Base-by-base conservation (phyloP, 2,888 invertebrate species). In the Pristionchus fissidentatus region DNA sequence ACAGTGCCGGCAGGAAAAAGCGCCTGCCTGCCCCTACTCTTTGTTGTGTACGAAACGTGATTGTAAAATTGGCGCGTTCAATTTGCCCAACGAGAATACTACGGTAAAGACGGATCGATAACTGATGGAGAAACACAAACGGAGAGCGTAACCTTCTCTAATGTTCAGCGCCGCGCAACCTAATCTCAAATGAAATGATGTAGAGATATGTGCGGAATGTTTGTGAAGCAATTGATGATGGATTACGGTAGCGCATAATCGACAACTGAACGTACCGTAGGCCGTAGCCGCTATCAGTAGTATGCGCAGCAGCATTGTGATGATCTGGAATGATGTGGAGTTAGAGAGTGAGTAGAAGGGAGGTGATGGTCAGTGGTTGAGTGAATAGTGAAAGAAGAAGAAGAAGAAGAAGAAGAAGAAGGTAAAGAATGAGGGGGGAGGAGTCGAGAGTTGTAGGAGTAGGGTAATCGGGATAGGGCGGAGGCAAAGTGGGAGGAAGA, bases 391-490 rank as follows among this genome's bases (percentile, higher is more conserved):
- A 2, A 1, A 15, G 46, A 46, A 32, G 41, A 10, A 70, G 70
- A n/a, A 15, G n/a, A 70, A 62, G 29, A 22, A 77, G 22, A 8
- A 29, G 52, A 46, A 41, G 52, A 77, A 29, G 46, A n/a, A n/a
- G 62, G 32, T 15, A 26, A 49, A 29, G 22, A 29, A 35, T 43
- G 46, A 49, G 29, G 77, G 35, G 52, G 77, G 52, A 52, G 52
- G 38, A 49, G 52, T 29, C 29, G 29, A 49, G 49, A 73, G 73
- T 26, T 35, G 29, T 13, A 32, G 29, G 73, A 29, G 29, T 22
- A 73, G 73, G 26, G 57, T 55, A 35, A 55, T 49, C 22, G 78
- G 78, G 52, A 55, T 52, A 29, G 78, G 35, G 75, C 4, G 38
- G 19, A 35, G 62, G 29, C 66, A 29, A 62, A 22, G 66, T 13